Evolutionary conservation across 2,888 invertebrate genomes (phyloP).

Genomic region (Thereva nobilitata): DNA sequence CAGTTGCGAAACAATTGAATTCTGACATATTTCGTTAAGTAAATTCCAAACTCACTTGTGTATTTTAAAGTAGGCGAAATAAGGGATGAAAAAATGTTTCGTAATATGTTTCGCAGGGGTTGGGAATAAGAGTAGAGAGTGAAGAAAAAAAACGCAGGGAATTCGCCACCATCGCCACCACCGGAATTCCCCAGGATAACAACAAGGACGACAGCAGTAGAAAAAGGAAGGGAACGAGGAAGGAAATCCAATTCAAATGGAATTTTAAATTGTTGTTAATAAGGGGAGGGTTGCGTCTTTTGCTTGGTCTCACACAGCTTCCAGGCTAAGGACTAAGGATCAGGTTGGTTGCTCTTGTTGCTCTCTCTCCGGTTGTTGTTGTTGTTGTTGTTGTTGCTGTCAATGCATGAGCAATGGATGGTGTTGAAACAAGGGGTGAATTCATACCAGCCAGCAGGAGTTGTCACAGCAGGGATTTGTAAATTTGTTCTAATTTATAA

Average conservation of each 20-base stretch:
- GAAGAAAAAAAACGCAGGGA: not conserved
- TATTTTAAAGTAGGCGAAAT: not conserved
- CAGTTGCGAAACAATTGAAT: slow-evolving; percentile 1
- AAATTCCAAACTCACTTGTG: not conserved
- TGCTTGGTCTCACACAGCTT: too few relatives aligned
- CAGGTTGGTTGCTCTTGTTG: too few relatives aligned
- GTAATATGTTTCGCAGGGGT: not conserved
- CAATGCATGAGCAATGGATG: too few relatives aligned
- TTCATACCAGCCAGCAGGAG: too few relatives aligned
- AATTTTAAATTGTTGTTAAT: slow-evolving; percentile 11
- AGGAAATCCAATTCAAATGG: slow-evolving; percentile 9
- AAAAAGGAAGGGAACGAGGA: not conserved
- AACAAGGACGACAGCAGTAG: too few relatives aligned
- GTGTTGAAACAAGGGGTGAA: too few relatives aligned
- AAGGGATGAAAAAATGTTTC: not conserved
- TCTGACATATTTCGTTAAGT: slow-evolving; percentile 1
- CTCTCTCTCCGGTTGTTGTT: too few relatives aligned
- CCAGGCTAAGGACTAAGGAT: too few relatives aligned
- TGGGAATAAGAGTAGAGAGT: not conserved
- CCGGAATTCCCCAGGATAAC: not conserved
- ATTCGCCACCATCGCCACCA: slow-evolving; percentile 1
- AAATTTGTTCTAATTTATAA: too few relatives aligned
- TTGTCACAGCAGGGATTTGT: too few relatives aligned
- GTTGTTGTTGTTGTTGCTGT: too few relatives aligned
- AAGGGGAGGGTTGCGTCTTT: not conserved